A percentile compares a stretch with the other conserved stretches of the same genome.
phyloP scores from a whole-genome alignment of 2,888 invertebrate species.

The Tupiocoris notatus region DNA sequence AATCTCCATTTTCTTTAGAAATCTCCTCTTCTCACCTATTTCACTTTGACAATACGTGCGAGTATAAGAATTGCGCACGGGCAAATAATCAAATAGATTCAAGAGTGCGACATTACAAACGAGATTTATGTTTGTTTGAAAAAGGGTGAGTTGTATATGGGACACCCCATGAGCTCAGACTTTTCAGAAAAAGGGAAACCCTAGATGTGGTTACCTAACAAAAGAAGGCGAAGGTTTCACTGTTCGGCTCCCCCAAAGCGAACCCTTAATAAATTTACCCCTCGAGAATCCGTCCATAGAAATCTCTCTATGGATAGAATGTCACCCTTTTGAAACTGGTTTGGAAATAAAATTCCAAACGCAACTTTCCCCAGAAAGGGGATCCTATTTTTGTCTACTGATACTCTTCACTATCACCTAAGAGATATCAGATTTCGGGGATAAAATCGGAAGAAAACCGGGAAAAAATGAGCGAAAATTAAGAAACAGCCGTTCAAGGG shows the following conservation, averaged over 20 bases:
- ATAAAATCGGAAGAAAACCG: too few relatives aligned
- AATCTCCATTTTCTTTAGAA: too few relatives aligned
- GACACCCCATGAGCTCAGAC: background rate
- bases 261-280: background rate
- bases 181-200: background rate
- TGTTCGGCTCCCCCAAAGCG: background rate
- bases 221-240: background rate
- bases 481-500: too few relatives aligned
- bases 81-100: constrained; percentile 30
- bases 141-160: background rate
- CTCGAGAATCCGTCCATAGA: background rate
- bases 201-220: background rate
- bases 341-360: too few relatives aligned
- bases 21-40: background rate
- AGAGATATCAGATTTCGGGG: too few relatives aligned
- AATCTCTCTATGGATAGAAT: too few relatives aligned
- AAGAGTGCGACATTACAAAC: constrained; percentile 23
- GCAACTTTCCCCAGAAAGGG: too few relatives aligned
- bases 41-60: background rate
- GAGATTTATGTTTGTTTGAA: constrained; percentile 30
- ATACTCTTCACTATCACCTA: too few relatives aligned
- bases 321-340: too few relatives aligned
- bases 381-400: too few relatives aligned
- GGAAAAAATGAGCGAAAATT: too few relatives aligned
- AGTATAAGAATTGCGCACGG: background rate